Base-by-base conservation (phyloP, 2,113 vertebrate genomes). In the Centropristis striata region DNA sequence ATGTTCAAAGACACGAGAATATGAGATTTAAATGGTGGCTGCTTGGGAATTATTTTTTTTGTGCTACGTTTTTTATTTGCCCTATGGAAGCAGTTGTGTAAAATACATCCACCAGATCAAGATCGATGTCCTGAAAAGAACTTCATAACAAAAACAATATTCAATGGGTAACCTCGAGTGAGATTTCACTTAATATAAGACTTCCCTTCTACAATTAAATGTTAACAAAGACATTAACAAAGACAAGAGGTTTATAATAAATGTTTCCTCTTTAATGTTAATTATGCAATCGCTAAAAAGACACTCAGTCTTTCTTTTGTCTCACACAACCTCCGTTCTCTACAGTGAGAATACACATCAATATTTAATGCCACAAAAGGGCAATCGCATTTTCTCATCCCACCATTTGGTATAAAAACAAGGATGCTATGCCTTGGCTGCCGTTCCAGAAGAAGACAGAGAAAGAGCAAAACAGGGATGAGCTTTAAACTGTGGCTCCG, bases 401-500 rank as follows among this genome's bases (percentile, higher is more conserved):
- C 14, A 63, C 50, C 23, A 53, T 70, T 72, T 81, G 65, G 51
- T 75, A 71, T 69, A 83, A 88, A 89, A 91, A 77, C 72, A 63
- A 90, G 42, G 73, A 76, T 64, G 55, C 71, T 58, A 46, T 28
- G 66, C 63, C 82, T 27, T 49, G 60, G 61, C 85, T 83, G 53
- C 47, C 57, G 72, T 41, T 87, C 54, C 74, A 57, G 50, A 78
- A 77, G 67, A 83, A 89, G 23, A 78, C 68, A 79, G 71, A 75
- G 75, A 88, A 84, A 82, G 55, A 83, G 79, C 77, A 83, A 89
- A 92, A 89, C 64, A 73, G 83, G 88, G 83, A 90, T 71, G 77
- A 83, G 86, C 89, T 90, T 85, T 89, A 91, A 93, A 90, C 86
- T 79, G 75, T 21, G 20, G 69, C 58, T 81, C 78, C 23, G 76